Percentiles rank a stretch among this genome's conserved stretches.
Evolutionary conservation across 2,888 invertebrate species (phyloP).

Genomic region (Venusia cambrica): DNA sequence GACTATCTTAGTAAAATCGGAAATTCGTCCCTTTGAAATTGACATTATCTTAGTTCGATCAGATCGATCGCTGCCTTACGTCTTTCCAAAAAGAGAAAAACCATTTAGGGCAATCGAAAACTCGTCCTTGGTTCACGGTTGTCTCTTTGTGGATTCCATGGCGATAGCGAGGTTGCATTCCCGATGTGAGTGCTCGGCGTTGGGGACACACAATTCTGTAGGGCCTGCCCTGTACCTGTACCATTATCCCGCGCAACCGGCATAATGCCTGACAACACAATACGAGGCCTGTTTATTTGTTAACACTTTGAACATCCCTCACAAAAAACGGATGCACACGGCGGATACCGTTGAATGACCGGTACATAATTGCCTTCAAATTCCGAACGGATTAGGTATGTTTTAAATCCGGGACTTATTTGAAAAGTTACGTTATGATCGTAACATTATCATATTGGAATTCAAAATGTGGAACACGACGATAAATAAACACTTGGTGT

Average conservation of each 20-base stretch:
- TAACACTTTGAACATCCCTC: slow-evolving; percentile 18
- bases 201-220: slow-evolving; percentile 19
- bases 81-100: slow-evolving; percentile 36
- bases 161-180: slow-evolving; percentile 68
- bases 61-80: slow-evolving; percentile 35
- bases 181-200: slow-evolving; percentile 37
- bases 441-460: slow-evolving; percentile 26
- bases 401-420: slow-evolving; percentile 12
- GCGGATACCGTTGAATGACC: slow-evolving; percentile 30
- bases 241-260: slow-evolving; percentile 27
- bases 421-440: slow-evolving; percentile 6
- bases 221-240: slow-evolving; percentile 28
- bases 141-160: slow-evolving; percentile 66
- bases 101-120: slow-evolving; percentile 55
- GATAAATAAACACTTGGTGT: slow-evolving; percentile 59
- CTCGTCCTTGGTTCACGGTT: slow-evolving; percentile 66
- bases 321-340: slow-evolving; percentile 22
- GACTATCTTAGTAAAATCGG: slow-evolving; percentile 10
- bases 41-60: slow-evolving; percentile 20
- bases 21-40: slow-evolving; percentile 4
- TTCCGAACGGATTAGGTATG: slow-evolving; percentile 24
- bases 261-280: slow-evolving; percentile 15
- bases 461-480: slow-evolving; percentile 54
- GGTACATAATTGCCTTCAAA: slow-evolving; percentile 28
- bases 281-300: slow-evolving; percentile 24